Conservation (phyloP, 2,888 invertebrate species). For the Neelides folsomi region DNA sequence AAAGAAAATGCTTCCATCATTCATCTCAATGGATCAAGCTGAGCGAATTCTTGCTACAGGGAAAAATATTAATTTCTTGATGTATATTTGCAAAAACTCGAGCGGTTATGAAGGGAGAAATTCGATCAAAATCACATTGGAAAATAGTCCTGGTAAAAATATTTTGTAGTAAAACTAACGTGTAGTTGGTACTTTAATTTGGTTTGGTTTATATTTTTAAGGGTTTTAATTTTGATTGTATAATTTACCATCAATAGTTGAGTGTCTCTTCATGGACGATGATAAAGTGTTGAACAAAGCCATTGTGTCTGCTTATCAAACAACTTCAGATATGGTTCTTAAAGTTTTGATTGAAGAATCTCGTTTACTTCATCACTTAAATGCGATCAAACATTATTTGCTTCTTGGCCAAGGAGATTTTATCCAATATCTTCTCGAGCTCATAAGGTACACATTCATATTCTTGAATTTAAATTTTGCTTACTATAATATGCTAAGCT, state of each 20-base stretch:
- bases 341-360: slow-evolving; percentile 75
- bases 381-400: slow-evolving; percentile 78
- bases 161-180: too few relatives aligned
- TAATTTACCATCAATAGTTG: too few relatives aligned
- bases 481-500: too few relatives aligned
- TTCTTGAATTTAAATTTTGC: slow-evolving; percentile 1
- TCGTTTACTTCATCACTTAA: slow-evolving; percentile 76
- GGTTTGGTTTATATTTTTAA: too few relatives aligned
- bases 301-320: slow-evolving; percentile 70
- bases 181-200: too few relatives aligned
- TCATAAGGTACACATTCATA: slow-evolving; percentile 41
- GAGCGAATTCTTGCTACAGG: slow-evolving; percentile 83
- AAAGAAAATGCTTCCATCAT: slow-evolving; percentile 79
- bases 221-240: too few relatives aligned
- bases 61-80: slow-evolving; percentile 87
- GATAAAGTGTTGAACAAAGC: slow-evolving; percentile 64
- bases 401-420: slow-evolving; percentile 93
- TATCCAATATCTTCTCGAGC: slow-evolving; percentile 80
- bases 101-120: slow-evolving; percentile 35
- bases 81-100: slow-evolving; percentile 74
- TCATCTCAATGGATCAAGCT: slow-evolving; percentile 71
- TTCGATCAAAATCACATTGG: slow-evolving; percentile 28
- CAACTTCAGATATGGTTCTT: slow-evolving; percentile 72
- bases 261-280: slow-evolving; percentile 53
- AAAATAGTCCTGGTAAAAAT: slow-evolving; percentile 36